phyloP scores from a whole-genome alignment of 2,888 invertebrate genomes.

The Harpagoxenus sublaevis region DNA sequence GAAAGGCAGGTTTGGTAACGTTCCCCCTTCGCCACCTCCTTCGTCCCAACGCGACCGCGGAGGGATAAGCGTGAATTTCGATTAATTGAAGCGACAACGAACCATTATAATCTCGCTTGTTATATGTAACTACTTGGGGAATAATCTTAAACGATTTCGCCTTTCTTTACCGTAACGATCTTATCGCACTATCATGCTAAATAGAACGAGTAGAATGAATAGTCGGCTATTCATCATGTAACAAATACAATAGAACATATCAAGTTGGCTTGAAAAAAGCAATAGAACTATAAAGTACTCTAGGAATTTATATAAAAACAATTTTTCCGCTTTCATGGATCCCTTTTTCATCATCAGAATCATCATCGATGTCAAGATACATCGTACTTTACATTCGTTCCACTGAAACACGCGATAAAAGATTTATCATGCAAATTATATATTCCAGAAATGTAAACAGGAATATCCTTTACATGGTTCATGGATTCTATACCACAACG shows the following conservation, averaged over 20 bases:
- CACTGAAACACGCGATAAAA: background rate
- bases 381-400: background rate
- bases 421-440: slow-evolving; percentile 61
- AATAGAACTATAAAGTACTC: background rate
- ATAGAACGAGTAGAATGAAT: no score
- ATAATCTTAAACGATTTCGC: slow-evolving; percentile 1
- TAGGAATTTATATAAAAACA: background rate
- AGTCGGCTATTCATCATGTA: background rate
- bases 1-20: slow-evolving; percentile 73
- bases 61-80: slow-evolving; percentile 74
- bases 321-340: background rate
- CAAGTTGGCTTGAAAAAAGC: background rate
- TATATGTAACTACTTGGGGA: slow-evolving; percentile 24
- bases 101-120: slow-evolving; percentile 59
- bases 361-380: background rate
- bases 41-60: slow-evolving; percentile 33
- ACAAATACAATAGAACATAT: background rate
- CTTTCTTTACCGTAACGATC: slow-evolving; percentile 20
- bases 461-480: slow-evolving; percentile 56
- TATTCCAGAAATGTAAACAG: slow-evolving; percentile 43
- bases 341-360: background rate
- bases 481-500: slow-evolving; percentile 67
- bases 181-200: background rate
- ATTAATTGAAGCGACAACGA: slow-evolving; percentile 69
- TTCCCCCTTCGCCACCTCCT: slow-evolving; percentile 5